phyloP scores from a whole-genome alignment of 2,888 invertebrate genomes.

The Sinhomidia bicolor region DNA sequence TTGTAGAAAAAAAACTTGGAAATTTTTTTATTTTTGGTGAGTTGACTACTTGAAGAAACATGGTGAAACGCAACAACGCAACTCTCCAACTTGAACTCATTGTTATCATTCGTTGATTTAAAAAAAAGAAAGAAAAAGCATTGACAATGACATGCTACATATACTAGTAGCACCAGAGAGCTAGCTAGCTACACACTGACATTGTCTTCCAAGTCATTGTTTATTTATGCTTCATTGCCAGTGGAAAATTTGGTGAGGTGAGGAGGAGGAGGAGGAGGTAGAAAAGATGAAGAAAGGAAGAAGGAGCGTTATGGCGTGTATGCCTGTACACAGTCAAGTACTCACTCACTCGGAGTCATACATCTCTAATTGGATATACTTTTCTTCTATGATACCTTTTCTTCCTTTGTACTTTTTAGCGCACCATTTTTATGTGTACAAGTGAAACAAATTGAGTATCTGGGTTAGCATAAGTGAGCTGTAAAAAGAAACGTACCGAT shows the following conservation, averaged over 20 bases:
- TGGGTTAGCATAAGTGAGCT: conserved; percentile 74
- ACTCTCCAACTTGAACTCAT: conserved; percentile 22
- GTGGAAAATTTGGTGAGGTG: conserved; percentile 37
- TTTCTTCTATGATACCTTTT: conserved; percentile 48
- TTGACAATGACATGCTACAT: conserved; percentile 58
- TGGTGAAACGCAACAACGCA: not conserved
- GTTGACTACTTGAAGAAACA: conserved; percentile 38
- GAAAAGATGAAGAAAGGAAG: too few species aligned
- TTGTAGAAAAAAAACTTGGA: too few species aligned
- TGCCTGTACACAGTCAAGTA: not conserved
- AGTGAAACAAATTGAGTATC: conserved; percentile 74
- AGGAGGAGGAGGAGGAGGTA: not conserved
- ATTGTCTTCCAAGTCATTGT: conserved; percentile 62
- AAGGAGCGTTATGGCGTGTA: not conserved
- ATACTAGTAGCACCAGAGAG: not conserved
- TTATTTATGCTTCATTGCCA: conserved; percentile 73
- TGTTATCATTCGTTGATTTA: conserved; percentile 52
- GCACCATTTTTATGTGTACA: conserved; percentile 55
- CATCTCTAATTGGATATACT: conserved; percentile 60
- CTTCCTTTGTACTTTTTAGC: conserved; percentile 65
- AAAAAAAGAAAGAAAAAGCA: conserved; percentile 44
- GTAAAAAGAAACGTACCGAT: conserved; percentile 59
- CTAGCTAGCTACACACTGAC: not conserved
- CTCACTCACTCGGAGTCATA: conserved; percentile 29
- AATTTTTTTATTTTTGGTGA: not conserved